These are phyloP conservation scores for Dromas ardeola DNA, from an alignment of 2,113 vertebrate species.

Conservation along the genomic window DNA sequence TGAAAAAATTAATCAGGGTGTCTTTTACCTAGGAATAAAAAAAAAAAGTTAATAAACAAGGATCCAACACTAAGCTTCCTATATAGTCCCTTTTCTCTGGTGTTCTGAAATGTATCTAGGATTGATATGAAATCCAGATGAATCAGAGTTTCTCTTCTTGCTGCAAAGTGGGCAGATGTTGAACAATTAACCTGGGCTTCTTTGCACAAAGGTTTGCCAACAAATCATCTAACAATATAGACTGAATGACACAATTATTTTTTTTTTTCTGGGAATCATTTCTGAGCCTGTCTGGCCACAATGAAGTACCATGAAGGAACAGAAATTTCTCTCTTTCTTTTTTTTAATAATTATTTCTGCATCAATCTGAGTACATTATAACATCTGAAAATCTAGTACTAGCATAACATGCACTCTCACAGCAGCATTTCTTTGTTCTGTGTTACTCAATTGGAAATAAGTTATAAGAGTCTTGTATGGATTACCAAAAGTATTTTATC, in stretches of 20 bases:
- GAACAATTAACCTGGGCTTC: neutral
- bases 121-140: neutral
- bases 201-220: neutral
- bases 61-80: neutral
- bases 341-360: neutral
- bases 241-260: neutral
- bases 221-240: neutral
- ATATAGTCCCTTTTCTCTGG: neutral
- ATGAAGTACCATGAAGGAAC: neutral
- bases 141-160: neutral
- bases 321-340: neutral
- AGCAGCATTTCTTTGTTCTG: neutral
- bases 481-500: neutral
- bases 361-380: neutral
- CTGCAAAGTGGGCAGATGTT: neutral
- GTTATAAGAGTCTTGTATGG: neutral
- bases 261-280: neutral
- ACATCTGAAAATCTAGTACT: neutral
- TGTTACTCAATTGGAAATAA: neutral
- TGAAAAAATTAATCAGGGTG: neutral
- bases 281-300: neutral
- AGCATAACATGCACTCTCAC: neutral
- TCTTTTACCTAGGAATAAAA: neutral
- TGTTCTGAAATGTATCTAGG: neutral
- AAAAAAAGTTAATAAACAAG: neutral